Evolutionary conservation across 2,113 vertebrate species (phyloP).

Genomic region (Carassius auratus): DNA sequence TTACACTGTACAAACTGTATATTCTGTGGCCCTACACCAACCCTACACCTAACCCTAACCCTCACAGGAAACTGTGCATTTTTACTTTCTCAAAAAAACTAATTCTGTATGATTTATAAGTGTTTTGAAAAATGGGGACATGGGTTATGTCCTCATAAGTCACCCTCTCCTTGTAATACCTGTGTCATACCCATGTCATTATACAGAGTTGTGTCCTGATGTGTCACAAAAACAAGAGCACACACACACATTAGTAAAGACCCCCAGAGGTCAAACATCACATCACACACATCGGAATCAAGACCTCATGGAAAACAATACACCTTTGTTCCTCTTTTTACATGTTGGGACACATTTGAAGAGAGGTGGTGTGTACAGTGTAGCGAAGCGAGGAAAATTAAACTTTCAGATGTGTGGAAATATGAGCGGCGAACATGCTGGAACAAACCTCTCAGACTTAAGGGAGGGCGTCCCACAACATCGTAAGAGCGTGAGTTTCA

Average conservation of each 20-base stretch:
- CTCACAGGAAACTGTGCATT: no score
- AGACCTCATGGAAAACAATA: constrained; percentile 34
- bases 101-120: no score
- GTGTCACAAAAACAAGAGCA: neutral
- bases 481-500: neutral
- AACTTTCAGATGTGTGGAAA: constrained; percentile 43
- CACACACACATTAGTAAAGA: constrained; percentile 13
- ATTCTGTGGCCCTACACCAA: no score
- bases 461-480: neutral
- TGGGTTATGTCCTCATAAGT: no score
- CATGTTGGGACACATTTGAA: constrained; percentile 36
- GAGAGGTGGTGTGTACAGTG: constrained; percentile 31
- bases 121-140: no score
- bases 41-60: no score
- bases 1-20: no score
- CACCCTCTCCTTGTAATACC: no score
- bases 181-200: no score
- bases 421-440: constrained; percentile 47
- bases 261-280: constrained; percentile 49
- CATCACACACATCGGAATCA: constrained; percentile 28
- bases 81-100: no score
- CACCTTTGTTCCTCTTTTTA: constrained; percentile 42
- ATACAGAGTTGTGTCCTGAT: no score
- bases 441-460: constrained; percentile 41
- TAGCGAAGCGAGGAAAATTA: constrained; percentile 2